Evolutionary conservation across 2,797 vertebrate genomes (phyloP).

Genomic region (Sus cebifrons): DNA sequence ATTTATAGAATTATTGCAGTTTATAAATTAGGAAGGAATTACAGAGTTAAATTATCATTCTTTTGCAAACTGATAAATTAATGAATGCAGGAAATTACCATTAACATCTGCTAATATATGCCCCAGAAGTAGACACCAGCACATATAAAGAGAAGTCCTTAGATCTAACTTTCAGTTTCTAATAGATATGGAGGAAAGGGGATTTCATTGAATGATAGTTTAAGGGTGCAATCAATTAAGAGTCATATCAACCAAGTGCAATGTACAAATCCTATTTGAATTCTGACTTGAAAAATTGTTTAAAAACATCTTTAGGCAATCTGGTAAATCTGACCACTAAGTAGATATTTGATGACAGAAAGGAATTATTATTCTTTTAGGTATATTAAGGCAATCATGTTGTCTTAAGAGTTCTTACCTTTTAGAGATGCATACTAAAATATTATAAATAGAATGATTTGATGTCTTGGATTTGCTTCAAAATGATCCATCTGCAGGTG

Average conservation of each 20-base stretch:
- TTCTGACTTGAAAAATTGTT: not conserved
- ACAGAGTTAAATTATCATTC: not conserved
- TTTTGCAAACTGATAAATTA: constrained; percentile 21
- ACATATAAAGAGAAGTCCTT: not conserved
- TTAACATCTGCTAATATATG: not conserved
- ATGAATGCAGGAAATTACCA: not conserved
- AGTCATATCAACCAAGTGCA: not conserved
- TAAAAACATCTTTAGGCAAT: not conserved
- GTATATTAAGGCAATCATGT: not conserved
- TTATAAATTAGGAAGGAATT: constrained; percentile 4
- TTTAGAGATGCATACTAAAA: constrained; percentile 53
- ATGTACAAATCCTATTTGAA: not conserved
- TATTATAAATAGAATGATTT: constrained; percentile 58
- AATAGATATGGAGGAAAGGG: not conserved
- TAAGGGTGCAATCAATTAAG: not conserved
- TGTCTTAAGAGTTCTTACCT: not conserved
- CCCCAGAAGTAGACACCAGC: not conserved
- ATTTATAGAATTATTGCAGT: not conserved
- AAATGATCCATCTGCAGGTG: not conserved
- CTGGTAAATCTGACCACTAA: constrained; percentile 1
- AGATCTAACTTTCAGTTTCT: constrained; percentile 6
- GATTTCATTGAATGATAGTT: not conserved
- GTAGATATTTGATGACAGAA: constrained; percentile 31
- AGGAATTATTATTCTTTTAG: not conserved
- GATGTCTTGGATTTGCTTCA: constrained; percentile 4